Percentiles rank a stretch among this genome's conserved stretches.
phyloP scores from a whole-genome alignment of 2,888 invertebrate species.

The Acleris cristana region DNA sequence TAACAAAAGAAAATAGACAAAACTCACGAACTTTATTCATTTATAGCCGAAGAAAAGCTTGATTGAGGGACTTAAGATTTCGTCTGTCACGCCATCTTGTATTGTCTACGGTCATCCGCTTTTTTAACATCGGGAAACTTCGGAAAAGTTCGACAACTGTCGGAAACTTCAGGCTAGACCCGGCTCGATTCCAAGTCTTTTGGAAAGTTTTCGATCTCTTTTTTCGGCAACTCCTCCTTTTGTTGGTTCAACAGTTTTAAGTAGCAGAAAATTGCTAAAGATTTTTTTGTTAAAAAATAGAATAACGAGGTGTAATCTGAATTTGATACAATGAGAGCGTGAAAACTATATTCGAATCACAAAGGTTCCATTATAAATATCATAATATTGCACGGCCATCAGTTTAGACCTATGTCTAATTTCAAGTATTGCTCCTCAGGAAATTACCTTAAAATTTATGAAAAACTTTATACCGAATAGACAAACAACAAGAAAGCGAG shows the following conservation, averaged over 20 bases:
- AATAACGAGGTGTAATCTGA: background rate
- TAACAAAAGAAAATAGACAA: background rate
- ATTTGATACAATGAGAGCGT: background rate
- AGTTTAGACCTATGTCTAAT: too few relatives aligned
- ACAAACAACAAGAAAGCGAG: too few relatives aligned
- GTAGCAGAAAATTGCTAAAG: background rate
- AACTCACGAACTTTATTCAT: background rate
- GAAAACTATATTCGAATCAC: too few relatives aligned
- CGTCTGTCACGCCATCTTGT: constrained; percentile 9
- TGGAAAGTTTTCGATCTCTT: background rate
- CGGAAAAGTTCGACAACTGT: constrained; percentile 10
- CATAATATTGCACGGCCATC: too few relatives aligned
- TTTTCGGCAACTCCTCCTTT: constrained; percentile 4
- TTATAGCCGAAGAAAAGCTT: constrained; percentile 1
- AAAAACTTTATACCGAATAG: too few relatives aligned
- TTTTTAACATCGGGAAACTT: constrained; percentile 9
- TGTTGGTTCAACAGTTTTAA: constrained; percentile 14
- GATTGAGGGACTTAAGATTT: constrained; percentile 5
- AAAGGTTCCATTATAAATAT: too few relatives aligned
- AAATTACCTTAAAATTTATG: too few relatives aligned
- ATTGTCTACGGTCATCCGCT: constrained; percentile 3
- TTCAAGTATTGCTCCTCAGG: too few relatives aligned
- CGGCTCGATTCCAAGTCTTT: background rate
- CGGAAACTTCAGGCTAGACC: background rate
- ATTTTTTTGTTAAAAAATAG: background rate